These are phyloP conservation scores for Brachypteracias leptosomus DNA, from an alignment of 2,113 vertebrate species.

Conservation along the genomic window DNA sequence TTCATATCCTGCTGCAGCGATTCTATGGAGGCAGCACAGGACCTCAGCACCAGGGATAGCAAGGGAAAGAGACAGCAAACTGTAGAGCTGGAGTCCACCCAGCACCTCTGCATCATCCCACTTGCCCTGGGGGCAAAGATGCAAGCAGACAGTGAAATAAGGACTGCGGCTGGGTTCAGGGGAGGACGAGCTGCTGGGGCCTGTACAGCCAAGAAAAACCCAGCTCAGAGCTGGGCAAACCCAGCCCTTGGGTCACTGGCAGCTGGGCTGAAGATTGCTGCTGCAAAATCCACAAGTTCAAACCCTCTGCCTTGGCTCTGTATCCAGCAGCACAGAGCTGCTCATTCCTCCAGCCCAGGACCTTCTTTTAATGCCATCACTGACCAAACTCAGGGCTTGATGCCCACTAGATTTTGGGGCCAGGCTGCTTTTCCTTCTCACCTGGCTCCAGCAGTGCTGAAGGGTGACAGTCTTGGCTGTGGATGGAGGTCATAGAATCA, in stretches of 20 bases:
- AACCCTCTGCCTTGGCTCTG: fast-evolving
- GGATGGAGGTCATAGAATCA: neutral
- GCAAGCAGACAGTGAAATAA: fast-evolving
- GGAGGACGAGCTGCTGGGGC: fast-evolving
- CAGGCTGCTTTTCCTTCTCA: neutral
- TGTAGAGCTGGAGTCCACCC: neutral
- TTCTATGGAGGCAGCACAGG: neutral
- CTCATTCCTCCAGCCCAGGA: neutral
- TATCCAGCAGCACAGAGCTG: neutral
- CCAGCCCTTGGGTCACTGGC: neutral
- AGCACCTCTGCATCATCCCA: neutral
- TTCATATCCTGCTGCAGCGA: slow-evolving; percentile 43
- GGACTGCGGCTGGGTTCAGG: fast-evolving
- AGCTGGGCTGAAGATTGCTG: neutral
- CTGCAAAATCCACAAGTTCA: fast-evolving
- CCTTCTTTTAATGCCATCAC: neutral
- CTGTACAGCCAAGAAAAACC: neutral
- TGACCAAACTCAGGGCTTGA: neutral
- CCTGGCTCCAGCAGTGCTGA: neutral
- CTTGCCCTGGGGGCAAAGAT: neutral
- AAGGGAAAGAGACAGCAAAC: neutral
- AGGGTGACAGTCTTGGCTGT: neutral
- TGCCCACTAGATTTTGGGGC: neutral
- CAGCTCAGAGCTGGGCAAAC: neutral
- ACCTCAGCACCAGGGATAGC: neutral